Evolutionary conservation across 2,888 invertebrate genomes (phyloP).

Genomic region (Esperia sulphurella): DNA sequence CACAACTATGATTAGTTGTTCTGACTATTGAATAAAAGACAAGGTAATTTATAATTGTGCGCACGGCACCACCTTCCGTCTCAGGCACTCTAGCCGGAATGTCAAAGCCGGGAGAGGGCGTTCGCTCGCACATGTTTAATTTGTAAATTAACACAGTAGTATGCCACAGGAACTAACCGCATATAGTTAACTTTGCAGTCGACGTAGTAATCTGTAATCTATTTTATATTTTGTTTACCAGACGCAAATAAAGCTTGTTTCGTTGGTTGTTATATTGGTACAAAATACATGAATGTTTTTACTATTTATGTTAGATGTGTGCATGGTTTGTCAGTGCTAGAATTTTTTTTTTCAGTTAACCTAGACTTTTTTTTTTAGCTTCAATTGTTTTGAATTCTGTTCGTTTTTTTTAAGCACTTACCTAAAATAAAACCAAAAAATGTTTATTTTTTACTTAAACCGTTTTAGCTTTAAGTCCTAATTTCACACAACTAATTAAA

Average conservation of each 20-base stretch:
- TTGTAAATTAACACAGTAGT: too few relatives aligned
- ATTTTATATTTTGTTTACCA: too few relatives aligned
- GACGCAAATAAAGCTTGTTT: background rate
- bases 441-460: constrained; percentile 6
- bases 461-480: constrained; percentile 3
- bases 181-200: too few relatives aligned
- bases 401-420: constrained; percentile 22
- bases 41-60: too few relatives aligned
- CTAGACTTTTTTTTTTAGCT: constrained; percentile 2
- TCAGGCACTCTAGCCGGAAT: too few relatives aligned
- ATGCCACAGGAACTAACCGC: too few relatives aligned
- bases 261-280: background rate
- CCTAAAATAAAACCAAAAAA: constrained; percentile 1
- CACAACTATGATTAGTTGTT: too few relatives aligned
- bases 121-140: too few relatives aligned
- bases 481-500: background rate
- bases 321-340: constrained; percentile 4
- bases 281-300: background rate
- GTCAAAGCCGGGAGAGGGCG: too few relatives aligned
- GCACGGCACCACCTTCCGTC: too few relatives aligned
- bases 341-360: background rate
- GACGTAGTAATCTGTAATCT: too few relatives aligned
- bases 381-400: constrained; percentile 17
- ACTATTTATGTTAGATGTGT: constrained; percentile 2
- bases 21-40: too few relatives aligned